A percentile compares a stretch with the other conserved stretches of the same genome.
Conservation (phyloP, 2,113 vertebrate species). For the Pachypanchax playfairii region DNA sequence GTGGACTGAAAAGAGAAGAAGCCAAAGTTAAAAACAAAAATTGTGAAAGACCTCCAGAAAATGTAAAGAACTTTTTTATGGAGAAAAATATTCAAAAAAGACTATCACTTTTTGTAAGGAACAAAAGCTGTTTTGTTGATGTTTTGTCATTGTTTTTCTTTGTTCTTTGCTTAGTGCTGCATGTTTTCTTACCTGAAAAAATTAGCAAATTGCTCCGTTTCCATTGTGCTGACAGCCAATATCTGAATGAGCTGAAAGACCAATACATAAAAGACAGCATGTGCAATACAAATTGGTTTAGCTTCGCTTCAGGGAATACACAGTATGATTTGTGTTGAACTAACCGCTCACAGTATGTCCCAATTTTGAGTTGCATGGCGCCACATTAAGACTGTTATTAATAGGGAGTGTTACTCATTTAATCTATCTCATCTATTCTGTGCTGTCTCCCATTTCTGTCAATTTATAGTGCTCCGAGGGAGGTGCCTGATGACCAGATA, state of each 20-base stretch:
- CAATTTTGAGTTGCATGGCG: slow-evolving; percentile 22
- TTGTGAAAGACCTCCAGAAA: too few relatives aligned
- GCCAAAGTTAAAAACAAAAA: too few relatives aligned
- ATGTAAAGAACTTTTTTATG: too few relatives aligned
- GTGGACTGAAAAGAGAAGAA: too few relatives aligned
- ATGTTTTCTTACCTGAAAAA: background rate
- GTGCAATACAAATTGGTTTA: slow-evolving; percentile 3
- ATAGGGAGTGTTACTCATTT: slow-evolving; percentile 64
- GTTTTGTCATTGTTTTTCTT: too few relatives aligned
- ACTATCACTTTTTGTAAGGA: too few relatives aligned
- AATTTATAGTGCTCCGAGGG: slow-evolving; percentile 76
- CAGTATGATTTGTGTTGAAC: slow-evolving; percentile 28
- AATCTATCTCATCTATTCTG: slow-evolving; percentile 65
- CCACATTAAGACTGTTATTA: slow-evolving; percentile 60
- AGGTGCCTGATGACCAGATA: slow-evolving; percentile 75
- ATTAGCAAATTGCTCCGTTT: background rate
- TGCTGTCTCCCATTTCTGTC: slow-evolving; percentile 66
- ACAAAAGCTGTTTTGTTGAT: too few relatives aligned
- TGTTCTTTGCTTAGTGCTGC: background rate
- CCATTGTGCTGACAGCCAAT: background rate
- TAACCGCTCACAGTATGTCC: slow-evolving; percentile 40
- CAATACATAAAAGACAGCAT: background rate
- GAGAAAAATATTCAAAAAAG: too few relatives aligned
- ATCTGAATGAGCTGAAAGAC: background rate
- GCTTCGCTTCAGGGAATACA: background rate